Evolutionary conservation across 1,140 invertebrate species (phyloP), one percentile per base, ranked within the genome.

Genomic region (Heliconius eleuchia): DNA sequence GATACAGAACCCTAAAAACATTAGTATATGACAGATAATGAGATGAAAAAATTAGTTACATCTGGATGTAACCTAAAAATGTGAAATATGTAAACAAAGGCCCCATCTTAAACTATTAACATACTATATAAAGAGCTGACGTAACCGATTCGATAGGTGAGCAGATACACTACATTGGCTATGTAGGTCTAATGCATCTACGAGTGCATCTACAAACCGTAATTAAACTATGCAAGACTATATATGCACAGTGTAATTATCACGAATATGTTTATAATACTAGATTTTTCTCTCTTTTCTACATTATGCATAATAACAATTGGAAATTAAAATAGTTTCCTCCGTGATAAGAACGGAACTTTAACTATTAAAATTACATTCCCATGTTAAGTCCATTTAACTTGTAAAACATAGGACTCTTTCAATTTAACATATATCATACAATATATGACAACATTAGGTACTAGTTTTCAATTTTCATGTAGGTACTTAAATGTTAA

Each of bases 101-200:
- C 11, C 4, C 60, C 23, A n/a, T 72, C 66, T 71, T 37, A 71
- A 75, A 55, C 46, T 55, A 76, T 80, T 77, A 74, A 81, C 79
- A 83, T 73, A 78, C 73, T 82, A 74, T 77, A 83, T 82, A 79
- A 84, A 78, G 80, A 86, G 82, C 74, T 91, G 88, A 89, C 82
- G 89, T 86, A 89, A 91, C 80, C 84, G 82, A 88, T 86, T 84
- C 88, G 88, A 86, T 87, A 86, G 79, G 75, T 73, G 84, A 86
- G 80, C 89, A 85, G 87, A 82, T 73, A 91, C 89, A 91, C 85
- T 88, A 91, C 85, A 87, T 79, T 87, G 90, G 78, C 55, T 89
- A 91, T 89, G 85, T 92, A 91, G 91, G 90, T 92, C 88, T 84
- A 76, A 80, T 86, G 81, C 84, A 85, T 87, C 81, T 85, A 76